Conservation (phyloP, 2,113 vertebrate genomes). For the Lepus europaeus region DNA sequence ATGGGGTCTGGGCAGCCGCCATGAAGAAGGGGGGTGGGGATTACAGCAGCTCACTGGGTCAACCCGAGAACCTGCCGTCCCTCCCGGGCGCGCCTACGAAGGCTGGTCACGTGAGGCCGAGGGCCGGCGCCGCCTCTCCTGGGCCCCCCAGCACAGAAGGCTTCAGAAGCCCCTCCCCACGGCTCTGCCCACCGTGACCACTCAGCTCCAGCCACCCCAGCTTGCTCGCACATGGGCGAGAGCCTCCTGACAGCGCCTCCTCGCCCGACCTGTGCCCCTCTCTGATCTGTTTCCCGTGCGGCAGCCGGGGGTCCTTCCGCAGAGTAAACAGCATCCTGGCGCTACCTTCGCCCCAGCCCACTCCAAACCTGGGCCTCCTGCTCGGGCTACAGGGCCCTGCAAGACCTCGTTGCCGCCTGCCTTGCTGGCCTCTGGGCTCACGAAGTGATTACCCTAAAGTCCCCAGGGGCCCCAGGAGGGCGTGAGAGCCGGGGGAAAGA, state of each 20-base stretch:
- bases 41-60: neutral
- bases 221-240: neutral
- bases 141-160: neutral
- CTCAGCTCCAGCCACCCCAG: neutral
- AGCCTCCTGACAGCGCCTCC: neutral
- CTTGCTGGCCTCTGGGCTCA: neutral
- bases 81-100: neutral
- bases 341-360: neutral
- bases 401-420: neutral
- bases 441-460: neutral
- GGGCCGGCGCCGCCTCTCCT: neutral
- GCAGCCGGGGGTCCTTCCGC: neutral
- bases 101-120: neutral
- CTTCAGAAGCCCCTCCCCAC: neutral
- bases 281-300: neutral
- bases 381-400: neutral
- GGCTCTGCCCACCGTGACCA: neutral
- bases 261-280: accelerated
- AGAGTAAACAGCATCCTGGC: neutral
- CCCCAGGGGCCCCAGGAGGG: accelerated
- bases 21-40: accelerated
- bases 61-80: no score
- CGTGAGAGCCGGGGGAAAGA: neutral
- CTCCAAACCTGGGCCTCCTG: neutral
- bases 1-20: accelerated